Percentiles rank a stretch among this genome's conserved stretches.
Evolutionary conservation across 1,140 invertebrate species (phyloP).

Genomic region (Drosophila punjabiensis): DNA sequence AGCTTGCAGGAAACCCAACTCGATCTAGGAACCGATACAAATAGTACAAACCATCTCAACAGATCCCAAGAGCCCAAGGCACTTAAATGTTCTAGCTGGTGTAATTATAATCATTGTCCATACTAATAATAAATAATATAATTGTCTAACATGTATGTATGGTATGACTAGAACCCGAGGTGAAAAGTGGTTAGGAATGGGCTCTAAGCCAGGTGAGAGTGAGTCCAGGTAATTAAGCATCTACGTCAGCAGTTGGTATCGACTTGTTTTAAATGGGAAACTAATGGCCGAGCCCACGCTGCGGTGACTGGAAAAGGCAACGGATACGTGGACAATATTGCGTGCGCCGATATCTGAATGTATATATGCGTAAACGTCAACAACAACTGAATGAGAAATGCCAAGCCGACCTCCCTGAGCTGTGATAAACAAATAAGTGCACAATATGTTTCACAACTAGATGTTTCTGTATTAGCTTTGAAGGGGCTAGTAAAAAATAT

Average conservation of each 20-base stretch:
- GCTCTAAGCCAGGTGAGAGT: slow-evolving; percentile 11
- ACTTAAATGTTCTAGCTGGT: neutral
- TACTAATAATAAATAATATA: slow-evolving; percentile 31
- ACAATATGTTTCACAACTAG: slow-evolving; percentile 15
- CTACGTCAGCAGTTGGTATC: slow-evolving; percentile 2
- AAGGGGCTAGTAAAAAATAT: neutral
- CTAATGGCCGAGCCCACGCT: slow-evolving; percentile 38
- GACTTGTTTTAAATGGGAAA: slow-evolving; percentile 49
- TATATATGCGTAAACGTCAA: slow-evolving; percentile 51
- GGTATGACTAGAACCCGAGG: neutral
- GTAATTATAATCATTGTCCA: slow-evolving; percentile 13
- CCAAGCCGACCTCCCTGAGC: neutral
- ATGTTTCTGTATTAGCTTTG: neutral
- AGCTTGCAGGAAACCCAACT: neutral
- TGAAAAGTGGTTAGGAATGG: slow-evolving; percentile 35
- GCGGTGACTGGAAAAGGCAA: slow-evolving; percentile 15
- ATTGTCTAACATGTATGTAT: slow-evolving; percentile 4
- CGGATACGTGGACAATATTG: slow-evolving; percentile 40
- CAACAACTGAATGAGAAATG: slow-evolving; percentile 15
- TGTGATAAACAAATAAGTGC: slow-evolving; percentile 24
- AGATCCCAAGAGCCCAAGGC: slow-evolving; percentile 18
- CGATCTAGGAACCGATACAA: slow-evolving; percentile 7
- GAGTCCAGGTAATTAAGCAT: slow-evolving; percentile 36
- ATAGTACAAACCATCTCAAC: neutral
- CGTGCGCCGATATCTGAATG: slow-evolving; percentile 23